Evolutionary conservation across 2,113 vertebrate species (phyloP).

Genomic region (Oxyura jamaicensis): DNA sequence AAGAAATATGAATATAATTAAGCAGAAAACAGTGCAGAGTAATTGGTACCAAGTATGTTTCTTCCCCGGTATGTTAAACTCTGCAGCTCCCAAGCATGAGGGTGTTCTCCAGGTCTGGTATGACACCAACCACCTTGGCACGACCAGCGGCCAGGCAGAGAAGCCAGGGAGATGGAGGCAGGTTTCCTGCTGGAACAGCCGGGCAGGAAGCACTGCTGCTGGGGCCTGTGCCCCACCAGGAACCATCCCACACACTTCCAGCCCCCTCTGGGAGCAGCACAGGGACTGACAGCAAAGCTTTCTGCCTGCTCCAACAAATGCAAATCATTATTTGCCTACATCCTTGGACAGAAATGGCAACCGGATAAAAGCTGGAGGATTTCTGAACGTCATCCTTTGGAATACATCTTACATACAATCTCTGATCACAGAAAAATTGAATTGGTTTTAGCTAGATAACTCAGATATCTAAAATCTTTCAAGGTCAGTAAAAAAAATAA

Average conservation of each 20-base stretch:
- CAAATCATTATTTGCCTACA: neutral
- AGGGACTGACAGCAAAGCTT: neutral
- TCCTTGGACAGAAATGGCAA: neutral
- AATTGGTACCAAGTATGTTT: neutral
- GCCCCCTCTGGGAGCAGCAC: neutral
- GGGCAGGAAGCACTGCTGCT: neutral
- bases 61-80: neutral
- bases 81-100: neutral
- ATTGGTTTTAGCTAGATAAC: neutral
- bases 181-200: neutral
- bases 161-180: neutral
- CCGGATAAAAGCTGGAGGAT: neutral
- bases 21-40: neutral
- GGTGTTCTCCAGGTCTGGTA: neutral
- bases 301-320: neutral
- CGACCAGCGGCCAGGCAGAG: neutral
- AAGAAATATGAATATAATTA: neutral
- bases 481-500: neutral
- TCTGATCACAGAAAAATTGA: neutral
- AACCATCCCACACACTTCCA: neutral
- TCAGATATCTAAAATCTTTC: neutral
- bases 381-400: neutral
- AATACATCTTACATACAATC: neutral
- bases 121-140: neutral
- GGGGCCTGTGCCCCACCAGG: neutral